A percentile compares a stretch with the other conserved stretches of the same genome.
phyloP scores from a whole-genome alignment of 2,797 vertebrate species.

The Molossus alvarezi region DNA sequence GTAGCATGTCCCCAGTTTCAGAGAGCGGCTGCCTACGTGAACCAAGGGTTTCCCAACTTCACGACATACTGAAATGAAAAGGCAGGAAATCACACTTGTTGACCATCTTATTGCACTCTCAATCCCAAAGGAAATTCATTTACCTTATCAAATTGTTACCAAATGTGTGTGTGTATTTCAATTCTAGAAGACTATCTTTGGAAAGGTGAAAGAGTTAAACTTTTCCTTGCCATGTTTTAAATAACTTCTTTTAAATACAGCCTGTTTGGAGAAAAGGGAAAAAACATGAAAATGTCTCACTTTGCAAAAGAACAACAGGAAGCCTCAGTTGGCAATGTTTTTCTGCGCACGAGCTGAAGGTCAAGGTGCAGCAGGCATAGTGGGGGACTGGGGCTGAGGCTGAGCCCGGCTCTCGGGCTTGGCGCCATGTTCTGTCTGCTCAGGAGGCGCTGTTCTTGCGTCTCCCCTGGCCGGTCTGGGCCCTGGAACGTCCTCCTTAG shows the following conservation, averaged over 20 bases:
- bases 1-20: background rate
- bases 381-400: background rate
- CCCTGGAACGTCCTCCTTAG: background rate
- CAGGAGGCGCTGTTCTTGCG: no score
- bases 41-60: background rate
- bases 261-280: background rate
- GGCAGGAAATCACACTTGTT: background rate
- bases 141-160: conserved; percentile 23
- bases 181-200: background rate
- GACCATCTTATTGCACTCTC: conserved; percentile 6
- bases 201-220: conserved; percentile 42
- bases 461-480: background rate
- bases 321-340: background rate
- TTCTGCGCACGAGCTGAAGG: background rate
- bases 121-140: conserved; percentile 60
- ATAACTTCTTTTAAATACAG: conserved; percentile 36
- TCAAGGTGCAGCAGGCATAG: background rate
- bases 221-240: conserved; percentile 67
- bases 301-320: conserved; percentile 67
- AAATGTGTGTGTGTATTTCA: conserved; percentile 50
- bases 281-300: conserved; percentile 9
- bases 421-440: background rate
- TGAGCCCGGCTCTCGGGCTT: background rate
- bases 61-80: conserved; percentile 19
- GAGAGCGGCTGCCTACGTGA: background rate